These are phyloP conservation scores for Dermatemys mawii DNA, from an alignment of 2,113 vertebrate species.

Conservation along the genomic window DNA sequence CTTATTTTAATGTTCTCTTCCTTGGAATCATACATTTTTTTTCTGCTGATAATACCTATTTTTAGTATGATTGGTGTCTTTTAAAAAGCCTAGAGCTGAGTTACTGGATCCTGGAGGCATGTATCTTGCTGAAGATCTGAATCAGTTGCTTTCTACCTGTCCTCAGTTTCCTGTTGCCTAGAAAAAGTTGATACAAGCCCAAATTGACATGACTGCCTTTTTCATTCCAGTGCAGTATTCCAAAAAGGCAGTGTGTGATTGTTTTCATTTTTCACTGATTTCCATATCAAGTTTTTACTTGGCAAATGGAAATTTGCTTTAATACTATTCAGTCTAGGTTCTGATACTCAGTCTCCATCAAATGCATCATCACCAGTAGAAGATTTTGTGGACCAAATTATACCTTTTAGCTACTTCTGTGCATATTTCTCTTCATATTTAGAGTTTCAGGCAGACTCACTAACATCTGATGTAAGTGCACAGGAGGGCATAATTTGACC, in stretches of 20 bases:
- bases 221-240: background rate
- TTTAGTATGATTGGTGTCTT: background rate
- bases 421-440: background rate
- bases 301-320: background rate
- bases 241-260: background rate
- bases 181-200: background rate
- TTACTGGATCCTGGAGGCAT: background rate
- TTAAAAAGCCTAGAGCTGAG: background rate
- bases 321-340: background rate
- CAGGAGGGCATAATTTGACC: background rate
- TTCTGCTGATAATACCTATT: background rate
- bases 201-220: background rate
- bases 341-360: background rate
- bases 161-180: background rate
- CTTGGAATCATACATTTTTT: background rate
- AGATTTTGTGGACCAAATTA: background rate
- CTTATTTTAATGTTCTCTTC: background rate
- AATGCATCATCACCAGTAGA: background rate
- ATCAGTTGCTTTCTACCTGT: background rate
- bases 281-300: background rate
- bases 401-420: background rate
- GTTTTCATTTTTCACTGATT: background rate
- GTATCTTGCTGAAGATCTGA: background rate
- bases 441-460: background rate
- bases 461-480: rapidly evolving